Conservation (phyloP, 1,140 invertebrate species). For the Drosophila trapezifrons region DNA sequence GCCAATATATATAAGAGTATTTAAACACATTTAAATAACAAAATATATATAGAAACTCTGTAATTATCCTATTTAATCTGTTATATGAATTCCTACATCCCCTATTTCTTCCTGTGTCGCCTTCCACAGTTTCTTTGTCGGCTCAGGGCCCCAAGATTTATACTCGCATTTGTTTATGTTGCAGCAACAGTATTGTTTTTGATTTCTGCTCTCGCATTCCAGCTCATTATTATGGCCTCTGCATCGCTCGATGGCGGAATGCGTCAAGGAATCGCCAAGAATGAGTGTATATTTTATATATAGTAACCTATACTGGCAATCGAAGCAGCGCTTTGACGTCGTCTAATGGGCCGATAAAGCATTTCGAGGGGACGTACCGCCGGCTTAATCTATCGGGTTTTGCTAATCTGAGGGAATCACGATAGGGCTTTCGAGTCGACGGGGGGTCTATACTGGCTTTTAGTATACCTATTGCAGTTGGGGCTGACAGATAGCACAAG, state of each 20-base stretch:
- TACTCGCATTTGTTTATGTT: slow-evolving; percentile 76
- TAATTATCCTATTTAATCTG: not conserved
- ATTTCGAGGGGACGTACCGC: not conserved
- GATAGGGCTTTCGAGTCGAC: not conserved
- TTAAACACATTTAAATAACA: too few species aligned
- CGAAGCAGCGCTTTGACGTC: not conserved
- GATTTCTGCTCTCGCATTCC: slow-evolving; percentile 44
- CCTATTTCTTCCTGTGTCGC: not conserved
- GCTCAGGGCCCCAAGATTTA: slow-evolving; percentile 50
- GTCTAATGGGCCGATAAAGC: not conserved
- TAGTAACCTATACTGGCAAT: not conserved
- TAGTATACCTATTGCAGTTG: slow-evolving; percentile 4
- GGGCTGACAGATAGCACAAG: not conserved
- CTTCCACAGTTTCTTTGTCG: slow-evolving; percentile 24
- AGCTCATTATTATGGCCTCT: slow-evolving; percentile 72
- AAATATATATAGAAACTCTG: not conserved
- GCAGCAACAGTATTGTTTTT: slow-evolving; percentile 44
- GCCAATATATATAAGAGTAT: too few species aligned
- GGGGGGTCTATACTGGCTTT: not conserved
- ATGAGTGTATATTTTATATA: slow-evolving; percentile 9
- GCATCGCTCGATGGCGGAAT: slow-evolving; percentile 50
- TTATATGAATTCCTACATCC: too few species aligned
- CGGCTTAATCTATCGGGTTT: not conserved
- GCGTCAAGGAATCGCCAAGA: slow-evolving; percentile 1
- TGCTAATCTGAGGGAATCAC: not conserved